Evolutionary conservation across 2,888 invertebrate genomes (phyloP).

Genomic region (Lottia scabra): DNA sequence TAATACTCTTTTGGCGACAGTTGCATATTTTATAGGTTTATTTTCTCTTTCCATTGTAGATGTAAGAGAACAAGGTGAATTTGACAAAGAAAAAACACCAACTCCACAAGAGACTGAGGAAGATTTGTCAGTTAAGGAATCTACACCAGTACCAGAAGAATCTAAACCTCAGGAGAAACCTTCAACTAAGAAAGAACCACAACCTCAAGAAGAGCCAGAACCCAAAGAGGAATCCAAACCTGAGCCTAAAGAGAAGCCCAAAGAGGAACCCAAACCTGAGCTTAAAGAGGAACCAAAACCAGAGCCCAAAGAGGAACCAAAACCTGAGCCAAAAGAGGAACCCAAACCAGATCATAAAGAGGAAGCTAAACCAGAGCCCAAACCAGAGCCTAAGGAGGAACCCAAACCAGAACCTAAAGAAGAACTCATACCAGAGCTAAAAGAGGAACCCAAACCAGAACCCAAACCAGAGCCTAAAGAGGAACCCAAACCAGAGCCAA

Average conservation of each 20-base stretch:
- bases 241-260: conserved; percentile 1
- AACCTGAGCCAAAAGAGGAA: conserved; percentile 3
- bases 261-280: background rate
- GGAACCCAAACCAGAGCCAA: background rate
- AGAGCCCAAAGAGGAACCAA: background rate
- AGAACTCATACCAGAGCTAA: background rate
- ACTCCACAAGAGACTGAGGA: background rate
- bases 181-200: no score
- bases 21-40: no score
- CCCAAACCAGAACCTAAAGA: background rate
- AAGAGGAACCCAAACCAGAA: conserved; percentile 5
- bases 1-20: no score
- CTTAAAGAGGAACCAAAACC: conserved; percentile 4
- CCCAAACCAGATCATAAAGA: background rate
- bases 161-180: no score
- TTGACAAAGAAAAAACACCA: background rate
- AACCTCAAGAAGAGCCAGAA: background rate
- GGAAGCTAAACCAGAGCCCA: background rate
- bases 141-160: conserved; percentile 13
- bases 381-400: conserved; percentile 8
- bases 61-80: conserved; percentile 8
- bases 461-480: background rate
- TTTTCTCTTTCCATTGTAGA: background rate
- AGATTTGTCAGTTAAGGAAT: background rate
- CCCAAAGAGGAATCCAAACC: conserved; percentile 1